Evolutionary conservation across 2,797 vertebrate species (phyloP).

Genomic region (Halcyon badia): DNA sequence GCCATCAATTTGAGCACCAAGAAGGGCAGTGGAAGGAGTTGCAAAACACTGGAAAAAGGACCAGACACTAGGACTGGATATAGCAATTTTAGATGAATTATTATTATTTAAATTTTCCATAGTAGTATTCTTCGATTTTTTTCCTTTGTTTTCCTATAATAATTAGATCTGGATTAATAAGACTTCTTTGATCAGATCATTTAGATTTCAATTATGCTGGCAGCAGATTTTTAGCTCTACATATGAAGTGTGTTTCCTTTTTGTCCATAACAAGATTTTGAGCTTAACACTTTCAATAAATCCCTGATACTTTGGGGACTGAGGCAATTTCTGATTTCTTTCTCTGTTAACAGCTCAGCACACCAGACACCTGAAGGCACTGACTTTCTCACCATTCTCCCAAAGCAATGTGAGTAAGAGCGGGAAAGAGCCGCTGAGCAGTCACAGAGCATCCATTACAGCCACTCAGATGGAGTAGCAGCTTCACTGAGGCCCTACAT

Average conservation of each 20-base stretch:
- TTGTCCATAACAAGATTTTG: not conserved
- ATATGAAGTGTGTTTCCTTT: not conserved
- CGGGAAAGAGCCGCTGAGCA: not conserved
- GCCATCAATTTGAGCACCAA: not conserved
- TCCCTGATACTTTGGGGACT: not conserved
- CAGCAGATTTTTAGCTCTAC: not conserved
- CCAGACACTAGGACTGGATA: not conserved
- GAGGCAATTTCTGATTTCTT: not conserved
- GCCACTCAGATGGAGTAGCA: fast-evolving
- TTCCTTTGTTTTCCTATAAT: not conserved
- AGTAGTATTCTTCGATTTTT: not conserved
- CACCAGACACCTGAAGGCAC: constrained; percentile 5
- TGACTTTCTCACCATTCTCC: not conserved
- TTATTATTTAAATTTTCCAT: not conserved
- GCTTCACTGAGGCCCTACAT: not conserved
- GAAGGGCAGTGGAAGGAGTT: not conserved
- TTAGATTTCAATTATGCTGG: not conserved
- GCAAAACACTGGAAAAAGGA: not conserved
- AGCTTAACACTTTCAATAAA: not conserved
- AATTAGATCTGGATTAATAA: not conserved
- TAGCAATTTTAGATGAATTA: not conserved
- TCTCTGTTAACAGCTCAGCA: not conserved
- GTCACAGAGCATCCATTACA: not conserved
- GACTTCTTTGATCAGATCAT: not conserved
- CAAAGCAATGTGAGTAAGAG: not conserved